Evolutionary conservation across 2,888 invertebrate species (phyloP).

Genomic region (Cerastis rubricosa): DNA sequence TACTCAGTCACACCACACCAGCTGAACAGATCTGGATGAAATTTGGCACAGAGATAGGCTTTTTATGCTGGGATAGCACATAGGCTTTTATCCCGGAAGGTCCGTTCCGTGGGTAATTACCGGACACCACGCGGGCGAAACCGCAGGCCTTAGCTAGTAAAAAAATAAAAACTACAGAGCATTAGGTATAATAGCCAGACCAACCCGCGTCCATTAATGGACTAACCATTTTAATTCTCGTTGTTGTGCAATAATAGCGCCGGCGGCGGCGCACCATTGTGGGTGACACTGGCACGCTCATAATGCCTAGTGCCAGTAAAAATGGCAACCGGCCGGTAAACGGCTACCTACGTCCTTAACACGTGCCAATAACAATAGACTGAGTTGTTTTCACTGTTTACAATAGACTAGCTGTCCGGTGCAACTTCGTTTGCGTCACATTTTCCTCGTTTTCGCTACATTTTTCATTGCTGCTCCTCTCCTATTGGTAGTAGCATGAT

Average conservation of each 20-base stretch:
- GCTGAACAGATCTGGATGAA: too few relatives aligned
- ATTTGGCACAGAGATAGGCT: too few relatives aligned
- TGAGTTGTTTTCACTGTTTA: slow-evolving; percentile 33
- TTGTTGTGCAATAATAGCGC: slow-evolving; percentile 58
- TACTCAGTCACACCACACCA: too few relatives aligned
- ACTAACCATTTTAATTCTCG: slow-evolving; percentile 60
- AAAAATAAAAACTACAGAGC: not conserved
- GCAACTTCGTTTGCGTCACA: too few relatives aligned
- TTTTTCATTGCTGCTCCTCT: too few relatives aligned
- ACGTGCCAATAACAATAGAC: slow-evolving; percentile 51
- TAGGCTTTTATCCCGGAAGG: not conserved
- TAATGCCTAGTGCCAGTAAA: slow-evolving; percentile 30
- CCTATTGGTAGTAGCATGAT: too few relatives aligned
- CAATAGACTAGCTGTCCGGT: too few relatives aligned
- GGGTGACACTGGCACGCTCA: slow-evolving; percentile 50
- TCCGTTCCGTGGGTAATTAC: not conserved
- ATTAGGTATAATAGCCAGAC: slow-evolving; percentile 15
- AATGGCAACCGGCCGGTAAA: slow-evolving; percentile 41
- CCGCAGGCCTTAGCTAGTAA: not conserved
- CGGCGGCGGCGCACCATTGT: slow-evolving; percentile 44
- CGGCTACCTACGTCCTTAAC: slow-evolving; percentile 45
- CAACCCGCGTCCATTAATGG: slow-evolving; percentile 52
- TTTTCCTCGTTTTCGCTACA: too few relatives aligned
- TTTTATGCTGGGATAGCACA: too few relatives aligned
- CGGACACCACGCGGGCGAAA: not conserved